Base-by-base conservation (phyloP, 2,113 vertebrate species). In the Pelecanoides urinatrix region DNA sequence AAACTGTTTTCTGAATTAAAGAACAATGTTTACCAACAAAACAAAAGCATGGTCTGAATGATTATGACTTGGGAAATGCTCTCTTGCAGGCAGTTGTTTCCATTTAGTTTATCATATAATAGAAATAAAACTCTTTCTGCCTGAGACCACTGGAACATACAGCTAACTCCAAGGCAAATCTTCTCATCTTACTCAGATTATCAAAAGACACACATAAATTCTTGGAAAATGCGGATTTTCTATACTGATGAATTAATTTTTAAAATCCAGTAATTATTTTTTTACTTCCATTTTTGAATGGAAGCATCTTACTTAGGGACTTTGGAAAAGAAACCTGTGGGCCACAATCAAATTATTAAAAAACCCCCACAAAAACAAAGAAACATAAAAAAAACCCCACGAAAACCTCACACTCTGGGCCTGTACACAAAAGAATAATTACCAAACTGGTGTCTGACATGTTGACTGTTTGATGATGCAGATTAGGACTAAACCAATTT, bases 1-100 rank as follows among this genome's bases (percentile, higher is more conserved):
- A 96, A 97, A 94, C 92, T 97, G 96, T 97, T 98, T 97, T 88
- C 95, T 96, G 97, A 97, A 97, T 96, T 97, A 97, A 97, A 96
- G 83, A 97, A 90, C 44, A 86, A 40, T 53, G 72, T 86, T 97
- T 86, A 96, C 72, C 55, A 91, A 90, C 77, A 94, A 96, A 95
- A 96, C 59, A 67, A 95, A 78, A 96, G 55, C 78, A 90, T 3
- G 12, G 72, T 61, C 75, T 75, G 66, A 94, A 91, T 86, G 20
- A 95, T 92, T 83, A 82, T 55, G 66, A 95, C 29, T 89, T 1
- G 2, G 83, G 55, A 91, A 95, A 92, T 79, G 78, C 62, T 94
- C 84, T 92, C 74, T 91, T 76, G 27, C 61, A 94, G 73, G 38
- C 66, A 83, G 13, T 16, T 84, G 9, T 76, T 92, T 79, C 62